phyloP scores from a whole-genome alignment of 2,113 vertebrate genomes.

The Microtus ochrogaster region DNA sequence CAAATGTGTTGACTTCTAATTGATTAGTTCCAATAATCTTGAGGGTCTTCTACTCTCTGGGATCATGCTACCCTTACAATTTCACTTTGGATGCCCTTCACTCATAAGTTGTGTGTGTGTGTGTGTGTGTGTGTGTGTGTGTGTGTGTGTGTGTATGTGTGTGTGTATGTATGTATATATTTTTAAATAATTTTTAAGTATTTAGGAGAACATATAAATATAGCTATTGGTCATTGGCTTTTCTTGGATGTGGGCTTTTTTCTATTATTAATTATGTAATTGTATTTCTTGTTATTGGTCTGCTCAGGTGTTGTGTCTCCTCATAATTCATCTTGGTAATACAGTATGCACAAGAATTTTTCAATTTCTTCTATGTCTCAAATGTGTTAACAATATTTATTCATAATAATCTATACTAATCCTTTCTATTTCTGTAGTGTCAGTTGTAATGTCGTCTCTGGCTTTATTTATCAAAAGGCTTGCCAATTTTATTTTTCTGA shows the following conservation, averaged over 20 bases:
- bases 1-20: background rate
- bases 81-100: background rate
- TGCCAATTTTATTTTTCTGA: background rate
- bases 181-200: background rate
- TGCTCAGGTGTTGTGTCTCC: background rate
- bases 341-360: background rate
- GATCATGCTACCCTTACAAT: background rate
- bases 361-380: background rate
- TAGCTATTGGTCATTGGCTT: background rate
- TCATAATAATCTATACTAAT: background rate
- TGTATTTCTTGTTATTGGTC: background rate
- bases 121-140: accelerated
- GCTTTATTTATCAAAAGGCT: background rate
- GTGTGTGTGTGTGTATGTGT: background rate
- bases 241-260: background rate
- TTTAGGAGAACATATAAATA: background rate
- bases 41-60: background rate
- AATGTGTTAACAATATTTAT: background rate
- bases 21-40: background rate
- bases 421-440: background rate
- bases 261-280: background rate
- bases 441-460: background rate
- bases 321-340: background rate
- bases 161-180: background rate
- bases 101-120: background rate